Evolutionary conservation across 2,797 vertebrate species (phyloP).

Genomic region (Gallinago nigripennis): DNA sequence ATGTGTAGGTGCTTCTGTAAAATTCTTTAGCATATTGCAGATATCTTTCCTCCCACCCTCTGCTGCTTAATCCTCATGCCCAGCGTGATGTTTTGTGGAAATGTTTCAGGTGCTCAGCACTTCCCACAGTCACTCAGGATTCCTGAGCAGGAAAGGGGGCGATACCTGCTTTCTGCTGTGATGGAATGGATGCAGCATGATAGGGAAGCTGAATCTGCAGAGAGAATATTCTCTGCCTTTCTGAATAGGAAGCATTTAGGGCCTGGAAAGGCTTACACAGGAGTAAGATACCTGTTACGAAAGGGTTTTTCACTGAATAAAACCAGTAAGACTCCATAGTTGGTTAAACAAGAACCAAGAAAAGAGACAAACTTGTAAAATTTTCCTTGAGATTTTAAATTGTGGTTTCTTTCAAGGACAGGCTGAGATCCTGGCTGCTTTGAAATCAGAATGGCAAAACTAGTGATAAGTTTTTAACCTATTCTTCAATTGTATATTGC

Average conservation of each 20-base stretch:
- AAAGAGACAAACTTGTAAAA: not conserved
- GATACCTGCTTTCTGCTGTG: not conserved
- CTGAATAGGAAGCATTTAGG: not conserved
- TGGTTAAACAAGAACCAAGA: not conserved
- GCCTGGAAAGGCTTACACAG: not conserved
- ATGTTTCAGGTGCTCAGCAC: not conserved
- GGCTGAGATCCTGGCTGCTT: not conserved
- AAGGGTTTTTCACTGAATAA: not conserved
- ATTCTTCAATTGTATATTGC: not conserved
- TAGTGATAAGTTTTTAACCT: not conserved
- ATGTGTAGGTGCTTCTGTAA: not conserved
- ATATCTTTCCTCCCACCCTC: not conserved
- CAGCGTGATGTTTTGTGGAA: not conserved
- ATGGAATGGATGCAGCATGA: not conserved
- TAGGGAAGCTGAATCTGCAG: not conserved
- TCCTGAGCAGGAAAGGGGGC: not conserved
- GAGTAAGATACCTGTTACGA: not conserved
- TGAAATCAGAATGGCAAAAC: not conserved
- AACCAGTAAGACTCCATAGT: not conserved
- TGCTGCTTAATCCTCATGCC: not conserved
- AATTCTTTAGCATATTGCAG: not conserved
- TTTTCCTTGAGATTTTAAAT: not conserved
- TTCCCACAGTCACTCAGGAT: not conserved
- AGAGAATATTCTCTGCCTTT: not conserved
- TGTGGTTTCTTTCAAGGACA: not conserved